Conservation (phyloP, 2,888 invertebrate genomes). For the Oscheius sp. region DNA sequence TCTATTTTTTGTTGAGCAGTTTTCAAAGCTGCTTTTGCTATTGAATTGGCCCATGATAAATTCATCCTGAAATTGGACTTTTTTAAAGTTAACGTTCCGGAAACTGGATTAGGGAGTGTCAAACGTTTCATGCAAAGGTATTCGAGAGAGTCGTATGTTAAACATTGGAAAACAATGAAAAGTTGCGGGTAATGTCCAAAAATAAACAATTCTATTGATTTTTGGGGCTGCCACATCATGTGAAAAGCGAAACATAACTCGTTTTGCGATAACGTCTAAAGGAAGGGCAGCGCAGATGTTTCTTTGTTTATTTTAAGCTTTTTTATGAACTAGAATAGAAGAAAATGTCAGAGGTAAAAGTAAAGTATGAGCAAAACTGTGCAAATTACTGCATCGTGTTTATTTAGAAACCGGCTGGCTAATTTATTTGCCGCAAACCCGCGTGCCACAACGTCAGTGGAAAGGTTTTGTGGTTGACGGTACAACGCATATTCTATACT, state of each 20-base stretch:
- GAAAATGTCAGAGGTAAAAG: neutral
- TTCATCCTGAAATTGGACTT: conserved; percentile 31
- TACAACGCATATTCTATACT: no score
- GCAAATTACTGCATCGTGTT: neutral
- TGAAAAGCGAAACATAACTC: neutral
- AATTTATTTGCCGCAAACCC: neutral
- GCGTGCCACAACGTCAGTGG: neutral
- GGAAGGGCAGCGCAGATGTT: neutral
- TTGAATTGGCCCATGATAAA: conserved; percentile 38
- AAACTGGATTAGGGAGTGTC: no score
- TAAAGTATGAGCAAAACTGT: neutral
- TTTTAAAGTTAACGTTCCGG: no score
- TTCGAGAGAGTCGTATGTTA: neutral
- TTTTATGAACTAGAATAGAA: neutral
- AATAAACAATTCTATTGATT: conserved; percentile 19
- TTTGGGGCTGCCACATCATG: conserved; percentile 30
- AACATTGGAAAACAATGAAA: neutral
- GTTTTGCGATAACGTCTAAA: conserved; percentile 19
- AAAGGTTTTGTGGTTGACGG: no score
- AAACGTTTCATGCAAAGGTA: no score
- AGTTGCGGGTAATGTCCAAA: neutral
- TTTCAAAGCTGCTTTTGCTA: conserved; percentile 44
- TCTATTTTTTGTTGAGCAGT: conserved; percentile 58
- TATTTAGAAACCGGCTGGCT: neutral
- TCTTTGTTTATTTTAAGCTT: no score